Base-by-base conservation (phyloP, 2,797 vertebrate species). In the Eurystomus glaucurus region DNA sequence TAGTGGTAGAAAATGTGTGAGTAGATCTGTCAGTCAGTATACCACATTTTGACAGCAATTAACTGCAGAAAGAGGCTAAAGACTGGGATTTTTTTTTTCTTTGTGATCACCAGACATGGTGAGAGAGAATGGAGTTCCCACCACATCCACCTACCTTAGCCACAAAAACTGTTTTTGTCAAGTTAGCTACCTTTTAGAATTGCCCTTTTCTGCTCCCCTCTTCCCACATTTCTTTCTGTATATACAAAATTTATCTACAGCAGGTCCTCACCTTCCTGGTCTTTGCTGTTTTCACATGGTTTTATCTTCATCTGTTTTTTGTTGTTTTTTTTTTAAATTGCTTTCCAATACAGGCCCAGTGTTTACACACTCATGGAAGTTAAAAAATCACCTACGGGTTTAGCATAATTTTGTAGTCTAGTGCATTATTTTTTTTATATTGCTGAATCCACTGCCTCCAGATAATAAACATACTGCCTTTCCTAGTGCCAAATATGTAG, bases 191-290 rank as follows among this genome's bases (percentile, higher is more conserved):
- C 21, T 54, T 78, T 64, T 31, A 46, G 28, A 87, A 35, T 5
- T 61, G 4, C 2, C 15, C 9, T 82, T 72, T 68, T 31, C 13
- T 11, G 6, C 4, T 65, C 2, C 0, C 4, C 1, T 2, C 20
- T 66, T 77, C 26, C 23, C 14, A 51, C 7, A 17, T 54, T 77
- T 74, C 17, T 77, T 80, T 3, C 5, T 48, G 4, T 15, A 45
- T 35, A 19, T 6, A 50, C 10, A 81, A 85, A 72, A 54, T 35
- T 43, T 39, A 19, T 48, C 43, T 71, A 48, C 16, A 61, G 0
- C 6, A 57, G 19, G 4, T 66, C 11, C 14, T 79, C 21, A 91
- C 22, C 14, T 9, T 88, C 16, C 6, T 12, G 18, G 29, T 35
- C 9, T 82, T 66, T 26, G 2, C 8, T 48, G 4, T 28, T 65